These are phyloP conservation scores for Arnoldichthys spilopterus DNA, from an alignment of 2,797 vertebrate genomes.

Conservation along the genomic window DNA sequence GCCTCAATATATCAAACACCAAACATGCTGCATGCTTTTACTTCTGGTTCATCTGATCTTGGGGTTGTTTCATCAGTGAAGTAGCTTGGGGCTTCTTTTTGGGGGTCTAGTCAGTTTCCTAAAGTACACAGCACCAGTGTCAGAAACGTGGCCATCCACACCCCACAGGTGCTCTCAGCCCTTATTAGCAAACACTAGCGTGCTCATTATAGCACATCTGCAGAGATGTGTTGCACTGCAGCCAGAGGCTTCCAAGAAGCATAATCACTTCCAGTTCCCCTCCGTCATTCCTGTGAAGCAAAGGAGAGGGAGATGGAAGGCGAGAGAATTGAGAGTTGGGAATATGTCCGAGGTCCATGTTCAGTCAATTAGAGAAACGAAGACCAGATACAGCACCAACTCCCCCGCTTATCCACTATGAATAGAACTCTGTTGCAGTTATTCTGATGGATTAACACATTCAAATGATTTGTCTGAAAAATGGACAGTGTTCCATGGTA, in stretches of 20 bases:
- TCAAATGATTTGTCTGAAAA: constrained; percentile 41
- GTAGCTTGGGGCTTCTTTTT: constrained; percentile 23
- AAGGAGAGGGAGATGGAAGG: constrained; percentile 1
- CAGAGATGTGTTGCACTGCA: constrained; percentile 48
- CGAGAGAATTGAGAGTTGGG: constrained; percentile 23
- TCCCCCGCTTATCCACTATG: neutral
- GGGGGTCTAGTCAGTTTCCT: constrained; percentile 8
- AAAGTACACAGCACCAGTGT: constrained; percentile 17
- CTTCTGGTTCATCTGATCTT: too few relatives aligned
- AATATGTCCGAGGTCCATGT: constrained; percentile 42
- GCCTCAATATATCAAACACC: too few relatives aligned
- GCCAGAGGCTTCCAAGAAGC: constrained; percentile 60
- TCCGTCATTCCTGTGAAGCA: constrained; percentile 24
- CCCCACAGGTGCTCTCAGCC: constrained; percentile 29
- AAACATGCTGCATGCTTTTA: too few relatives aligned
- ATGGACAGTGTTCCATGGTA: constrained; percentile 25
- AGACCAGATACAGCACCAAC: constrained; percentile 56
- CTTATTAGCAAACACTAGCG: constrained; percentile 63
- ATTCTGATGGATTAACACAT: constrained; percentile 47
- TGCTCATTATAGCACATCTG: constrained; percentile 64
- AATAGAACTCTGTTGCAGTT: constrained; percentile 43
- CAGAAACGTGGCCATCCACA: constrained; percentile 49
- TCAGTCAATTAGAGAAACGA: constrained; percentile 56
- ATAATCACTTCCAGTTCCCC: constrained; percentile 59
- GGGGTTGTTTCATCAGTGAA: too few relatives aligned